Conservation (phyloP, 2,113 vertebrate species). For the Cettia cetti region DNA sequence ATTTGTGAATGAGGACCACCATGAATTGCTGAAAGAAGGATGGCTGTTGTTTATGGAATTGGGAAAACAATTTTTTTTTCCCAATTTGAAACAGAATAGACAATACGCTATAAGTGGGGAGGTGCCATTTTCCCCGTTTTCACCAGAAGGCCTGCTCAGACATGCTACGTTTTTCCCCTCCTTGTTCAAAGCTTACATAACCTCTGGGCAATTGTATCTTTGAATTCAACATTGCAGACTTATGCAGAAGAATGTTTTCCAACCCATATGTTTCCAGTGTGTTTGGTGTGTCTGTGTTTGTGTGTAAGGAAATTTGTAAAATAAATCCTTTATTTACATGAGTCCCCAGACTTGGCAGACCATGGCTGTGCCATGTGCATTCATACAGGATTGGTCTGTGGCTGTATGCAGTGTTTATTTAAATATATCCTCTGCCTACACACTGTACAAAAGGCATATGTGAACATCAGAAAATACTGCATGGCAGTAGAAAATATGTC, state of each 20-base stretch:
- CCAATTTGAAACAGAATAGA: conserved; percentile 70
- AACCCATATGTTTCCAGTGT: conserved; percentile 39
- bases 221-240: conserved; percentile 28
- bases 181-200: conserved; percentile 46
- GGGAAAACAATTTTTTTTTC: conserved; percentile 66
- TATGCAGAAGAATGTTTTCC: conserved; percentile 39
- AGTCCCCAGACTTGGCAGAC: background rate
- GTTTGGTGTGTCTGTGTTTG: background rate
- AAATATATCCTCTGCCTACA: background rate
- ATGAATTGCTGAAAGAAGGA: conserved; percentile 72
- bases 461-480: background rate
- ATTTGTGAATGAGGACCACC: conserved; percentile 71
- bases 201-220: conserved; percentile 36
- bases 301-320: conserved; percentile 49
- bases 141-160: conserved; percentile 51
- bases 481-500: background rate
- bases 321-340: conserved; percentile 45
- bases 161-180: background rate
- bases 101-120: conserved; percentile 45
- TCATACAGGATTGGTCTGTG: background rate
- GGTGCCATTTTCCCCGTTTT: conserved; percentile 50
- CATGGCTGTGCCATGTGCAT: background rate
- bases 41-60: conserved; percentile 70
- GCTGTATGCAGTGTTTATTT: background rate
- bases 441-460: background rate